Conservation (phyloP, 2,113 vertebrate species). For the Arenaria interpres region DNA sequence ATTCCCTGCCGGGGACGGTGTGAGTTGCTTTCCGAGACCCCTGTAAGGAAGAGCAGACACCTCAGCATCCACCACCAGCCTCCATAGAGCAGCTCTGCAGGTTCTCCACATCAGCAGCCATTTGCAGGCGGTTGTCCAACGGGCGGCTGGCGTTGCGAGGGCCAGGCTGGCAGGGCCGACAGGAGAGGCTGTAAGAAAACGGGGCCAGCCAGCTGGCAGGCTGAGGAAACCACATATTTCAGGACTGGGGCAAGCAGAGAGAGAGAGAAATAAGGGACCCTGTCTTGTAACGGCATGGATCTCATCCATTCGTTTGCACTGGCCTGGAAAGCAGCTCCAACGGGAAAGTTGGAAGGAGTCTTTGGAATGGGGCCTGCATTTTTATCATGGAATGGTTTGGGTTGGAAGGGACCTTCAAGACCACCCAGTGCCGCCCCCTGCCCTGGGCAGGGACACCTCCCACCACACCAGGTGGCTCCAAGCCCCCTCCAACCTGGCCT, state of each 20-base stretch:
- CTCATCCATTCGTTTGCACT: background rate
- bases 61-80: background rate
- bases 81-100: background rate
- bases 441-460: background rate
- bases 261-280: background rate
- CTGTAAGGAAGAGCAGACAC: background rate
- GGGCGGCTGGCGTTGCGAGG: background rate
- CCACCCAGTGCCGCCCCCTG: background rate
- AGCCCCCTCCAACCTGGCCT: too few species aligned
- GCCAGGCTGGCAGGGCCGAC: background rate
- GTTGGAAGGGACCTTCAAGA: background rate
- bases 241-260: background rate
- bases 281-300: background rate
- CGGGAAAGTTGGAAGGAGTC: background rate
- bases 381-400: background rate
- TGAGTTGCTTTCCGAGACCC: background rate
- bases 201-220: background rate
- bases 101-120: background rate
- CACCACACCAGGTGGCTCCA: background rate
- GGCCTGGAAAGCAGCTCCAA: background rate
- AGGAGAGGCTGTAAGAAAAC: background rate
- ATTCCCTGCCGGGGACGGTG: rapidly evolving
- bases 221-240: background rate
- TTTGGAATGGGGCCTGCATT: background rate
- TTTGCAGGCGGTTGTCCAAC: background rate